phyloP scores from a whole-genome alignment of 2,113 vertebrate genomes.

The Zeus faber region DNA sequence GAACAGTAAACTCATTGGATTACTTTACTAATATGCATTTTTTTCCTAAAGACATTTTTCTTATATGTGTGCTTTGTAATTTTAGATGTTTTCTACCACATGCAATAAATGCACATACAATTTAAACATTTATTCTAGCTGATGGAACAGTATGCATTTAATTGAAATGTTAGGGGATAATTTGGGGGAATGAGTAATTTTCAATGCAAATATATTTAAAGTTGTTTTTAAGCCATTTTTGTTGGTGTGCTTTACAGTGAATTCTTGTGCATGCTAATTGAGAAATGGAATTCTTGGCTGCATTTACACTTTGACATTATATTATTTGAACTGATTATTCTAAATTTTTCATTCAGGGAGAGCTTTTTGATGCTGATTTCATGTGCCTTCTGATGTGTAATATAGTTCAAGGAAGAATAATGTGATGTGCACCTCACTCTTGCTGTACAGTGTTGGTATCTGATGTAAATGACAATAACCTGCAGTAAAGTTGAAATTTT shows the following conservation, averaged over 20 bases:
- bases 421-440: constrained; percentile 31
- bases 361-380: constrained; percentile 44
- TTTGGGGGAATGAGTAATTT: constrained; percentile 27
- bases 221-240: constrained; percentile 7
- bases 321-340: constrained; percentile 39
- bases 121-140: constrained; percentile 17
- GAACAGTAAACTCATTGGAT: too few relatives aligned
- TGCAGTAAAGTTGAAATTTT: constrained; percentile 38
- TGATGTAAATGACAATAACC: constrained; percentile 23
- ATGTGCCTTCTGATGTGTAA: constrained; percentile 67
- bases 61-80: constrained; percentile 31
- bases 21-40: constrained; percentile 50
- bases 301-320: constrained; percentile 8
- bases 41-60: constrained; percentile 36
- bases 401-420: constrained; percentile 37
- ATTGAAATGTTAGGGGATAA: constrained; percentile 1
- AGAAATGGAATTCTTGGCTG: constrained; percentile 21
- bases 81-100: constrained; percentile 53
- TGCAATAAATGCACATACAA: constrained; percentile 62
- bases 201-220: constrained; percentile 18
- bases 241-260: constrained; percentile 14
- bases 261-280: constrained; percentile 19
- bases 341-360: constrained; percentile 54
- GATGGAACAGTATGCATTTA: neutral
- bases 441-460: constrained; percentile 51